Conservation (phyloP, 2,888 invertebrate genomes). For the Eupithecia insigniata region DNA sequence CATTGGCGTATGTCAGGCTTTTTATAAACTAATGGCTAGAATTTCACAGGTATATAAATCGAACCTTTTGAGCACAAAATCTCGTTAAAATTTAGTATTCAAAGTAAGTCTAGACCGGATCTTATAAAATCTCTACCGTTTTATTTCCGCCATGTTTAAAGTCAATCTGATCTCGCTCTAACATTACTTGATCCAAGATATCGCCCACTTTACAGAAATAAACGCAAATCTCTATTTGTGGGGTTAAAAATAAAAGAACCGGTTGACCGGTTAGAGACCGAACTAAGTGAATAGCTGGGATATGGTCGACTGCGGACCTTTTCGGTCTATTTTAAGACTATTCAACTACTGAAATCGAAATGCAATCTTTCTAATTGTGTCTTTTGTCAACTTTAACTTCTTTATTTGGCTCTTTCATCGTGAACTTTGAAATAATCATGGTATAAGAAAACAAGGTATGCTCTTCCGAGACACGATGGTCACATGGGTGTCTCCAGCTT, state of each 20-base stretch:
- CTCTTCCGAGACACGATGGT: no score
- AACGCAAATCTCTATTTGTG: slow-evolving; percentile 31
- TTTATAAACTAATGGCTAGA: neutral
- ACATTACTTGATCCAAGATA: slow-evolving; percentile 24
- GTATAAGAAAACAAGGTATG: no score
- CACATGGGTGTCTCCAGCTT: no score
- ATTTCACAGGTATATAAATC: neutral
- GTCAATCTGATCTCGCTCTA: slow-evolving; percentile 13
- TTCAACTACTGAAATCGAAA: slow-evolving; percentile 12
- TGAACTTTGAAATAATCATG: neutral
- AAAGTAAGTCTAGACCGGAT: neutral
- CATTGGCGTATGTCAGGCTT: neutral
- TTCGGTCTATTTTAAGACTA: slow-evolving; percentile 21
- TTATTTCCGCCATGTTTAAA: slow-evolving; percentile 16
- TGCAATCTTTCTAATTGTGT: neutral
- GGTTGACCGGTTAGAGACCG: slow-evolving; percentile 36
- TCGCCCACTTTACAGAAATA: slow-evolving; percentile 36
- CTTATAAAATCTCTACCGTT: slow-evolving; percentile 11
- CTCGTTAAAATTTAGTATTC: neutral
- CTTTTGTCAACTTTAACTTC: neutral
- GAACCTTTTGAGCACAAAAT: neutral
- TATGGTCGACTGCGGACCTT: slow-evolving; percentile 22
- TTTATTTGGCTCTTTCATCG: neutral
- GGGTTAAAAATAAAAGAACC: slow-evolving; percentile 39
- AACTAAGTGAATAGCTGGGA: slow-evolving; percentile 25